Evolutionary conservation across 2,797 vertebrate genomes (phyloP).

Genomic region (Gallinago solitaria): DNA sequence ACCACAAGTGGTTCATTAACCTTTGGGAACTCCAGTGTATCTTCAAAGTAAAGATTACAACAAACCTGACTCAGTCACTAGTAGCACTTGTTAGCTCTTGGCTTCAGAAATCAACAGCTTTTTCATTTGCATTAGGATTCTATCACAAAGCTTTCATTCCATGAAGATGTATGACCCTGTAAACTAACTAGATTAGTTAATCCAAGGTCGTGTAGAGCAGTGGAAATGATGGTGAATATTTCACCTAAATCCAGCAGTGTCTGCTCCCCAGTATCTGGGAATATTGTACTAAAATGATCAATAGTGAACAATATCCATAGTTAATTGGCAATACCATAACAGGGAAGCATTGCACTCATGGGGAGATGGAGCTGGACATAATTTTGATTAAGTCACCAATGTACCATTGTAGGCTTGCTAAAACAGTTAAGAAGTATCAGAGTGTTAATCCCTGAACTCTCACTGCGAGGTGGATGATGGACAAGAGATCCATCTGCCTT

Average conservation of each 20-base stretch:
- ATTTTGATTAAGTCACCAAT: neutral
- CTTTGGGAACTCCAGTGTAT: constrained; percentile 86
- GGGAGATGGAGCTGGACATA: neutral
- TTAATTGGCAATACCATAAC: neutral
- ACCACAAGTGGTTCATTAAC: constrained; percentile 96
- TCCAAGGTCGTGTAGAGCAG: neutral
- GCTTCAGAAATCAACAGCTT: constrained; percentile 46
- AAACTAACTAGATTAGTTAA: neutral
- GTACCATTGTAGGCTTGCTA: neutral
- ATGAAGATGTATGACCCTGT: neutral
- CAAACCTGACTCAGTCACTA: constrained; percentile 67
- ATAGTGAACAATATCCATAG: fast-evolving
- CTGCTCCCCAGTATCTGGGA: fast-evolving
- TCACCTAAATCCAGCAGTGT: neutral
- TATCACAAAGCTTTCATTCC: neutral
- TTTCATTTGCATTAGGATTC: constrained; percentile 42
- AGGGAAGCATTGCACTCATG: neutral
- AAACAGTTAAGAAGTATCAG: neutral
- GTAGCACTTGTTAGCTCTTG: constrained; percentile 62
- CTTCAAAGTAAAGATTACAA: constrained; percentile 76
- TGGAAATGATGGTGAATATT: neutral
- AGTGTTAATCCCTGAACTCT: neutral
- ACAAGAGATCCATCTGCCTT: neutral
- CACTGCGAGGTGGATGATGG: neutral
- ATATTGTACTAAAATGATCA: neutral